A percentile compares a stretch with the other conserved stretches of the same genome.
Conservation (phyloP, 2,888 invertebrate species). For the Drosophila mercatorum region DNA sequence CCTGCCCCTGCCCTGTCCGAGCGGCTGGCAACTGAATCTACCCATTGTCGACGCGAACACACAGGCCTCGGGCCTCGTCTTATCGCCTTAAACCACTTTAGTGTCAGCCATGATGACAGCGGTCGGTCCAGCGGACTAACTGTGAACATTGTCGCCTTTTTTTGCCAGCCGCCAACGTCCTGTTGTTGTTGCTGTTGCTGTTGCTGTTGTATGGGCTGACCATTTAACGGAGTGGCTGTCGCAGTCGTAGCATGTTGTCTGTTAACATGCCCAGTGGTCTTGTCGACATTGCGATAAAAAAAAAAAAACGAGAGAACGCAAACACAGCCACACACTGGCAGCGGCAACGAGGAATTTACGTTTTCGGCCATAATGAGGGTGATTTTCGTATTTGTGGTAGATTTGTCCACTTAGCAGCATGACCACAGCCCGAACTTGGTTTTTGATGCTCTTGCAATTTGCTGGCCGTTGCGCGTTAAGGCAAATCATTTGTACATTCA, state of each 20-base stretch:
- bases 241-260: constrained; percentile 61
- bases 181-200: constrained; percentile 20
- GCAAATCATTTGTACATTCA: constrained; percentile 78
- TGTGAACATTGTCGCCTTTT: constrained; percentile 73
- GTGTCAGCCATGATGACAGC: constrained; percentile 83
- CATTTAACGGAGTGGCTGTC: constrained; percentile 54
- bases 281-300: constrained; percentile 76
- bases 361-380: constrained; percentile 82
- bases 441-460: constrained; percentile 68
- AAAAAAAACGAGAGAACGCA: constrained; percentile 12
- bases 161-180: constrained; percentile 8
- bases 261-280: constrained; percentile 79
- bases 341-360: constrained; percentile 55
- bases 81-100: constrained; percentile 83
- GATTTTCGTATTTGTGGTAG: constrained; percentile 83
- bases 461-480: constrained; percentile 45
- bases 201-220: constrained; percentile 44
- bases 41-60: constrained; percentile 22
- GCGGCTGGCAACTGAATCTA: constrained; percentile 5
- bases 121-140: constrained; percentile 66
- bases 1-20: background rate
- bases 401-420: constrained; percentile 83
- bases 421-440: constrained; percentile 56
- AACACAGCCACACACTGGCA: constrained; percentile 1
- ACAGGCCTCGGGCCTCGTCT: constrained; percentile 63